These are phyloP conservation scores for Neofelis nebulosa DNA, from an alignment of 2,113 vertebrate genomes.

Conservation along the genomic window DNA sequence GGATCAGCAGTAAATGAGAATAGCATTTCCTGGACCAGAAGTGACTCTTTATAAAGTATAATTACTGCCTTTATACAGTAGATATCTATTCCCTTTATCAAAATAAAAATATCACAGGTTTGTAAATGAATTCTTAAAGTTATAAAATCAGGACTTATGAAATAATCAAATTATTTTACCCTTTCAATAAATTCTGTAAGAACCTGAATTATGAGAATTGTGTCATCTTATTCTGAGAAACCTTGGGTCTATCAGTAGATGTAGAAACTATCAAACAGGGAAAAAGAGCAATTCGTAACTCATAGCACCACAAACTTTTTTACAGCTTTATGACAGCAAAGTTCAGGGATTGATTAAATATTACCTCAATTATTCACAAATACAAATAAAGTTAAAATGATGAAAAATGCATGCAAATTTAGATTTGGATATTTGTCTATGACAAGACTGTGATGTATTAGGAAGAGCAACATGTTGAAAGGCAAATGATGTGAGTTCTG, in stretches of 20 bases:
- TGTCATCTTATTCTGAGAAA: background rate
- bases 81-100: background rate
- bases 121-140: background rate
- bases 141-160: background rate
- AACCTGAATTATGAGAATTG: background rate
- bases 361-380: background rate
- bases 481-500: background rate
- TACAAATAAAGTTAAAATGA: background rate
- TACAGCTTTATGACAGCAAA: background rate
- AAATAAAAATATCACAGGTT: background rate
- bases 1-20: background rate
- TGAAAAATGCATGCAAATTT: background rate
- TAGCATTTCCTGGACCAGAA: background rate
- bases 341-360: background rate
- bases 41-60: background rate
- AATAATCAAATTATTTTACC: background rate
- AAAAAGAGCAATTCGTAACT: background rate
- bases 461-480: background rate
- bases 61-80: background rate
- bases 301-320: background rate
- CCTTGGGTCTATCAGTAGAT: background rate
- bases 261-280: background rate
- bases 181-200: background rate
- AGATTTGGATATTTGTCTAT: background rate
- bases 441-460: background rate